A percentile compares a stretch with the other conserved stretches of the same genome.
Conservation (phyloP, 1,140 invertebrate species). For the Steinernema feltiae region DNA sequence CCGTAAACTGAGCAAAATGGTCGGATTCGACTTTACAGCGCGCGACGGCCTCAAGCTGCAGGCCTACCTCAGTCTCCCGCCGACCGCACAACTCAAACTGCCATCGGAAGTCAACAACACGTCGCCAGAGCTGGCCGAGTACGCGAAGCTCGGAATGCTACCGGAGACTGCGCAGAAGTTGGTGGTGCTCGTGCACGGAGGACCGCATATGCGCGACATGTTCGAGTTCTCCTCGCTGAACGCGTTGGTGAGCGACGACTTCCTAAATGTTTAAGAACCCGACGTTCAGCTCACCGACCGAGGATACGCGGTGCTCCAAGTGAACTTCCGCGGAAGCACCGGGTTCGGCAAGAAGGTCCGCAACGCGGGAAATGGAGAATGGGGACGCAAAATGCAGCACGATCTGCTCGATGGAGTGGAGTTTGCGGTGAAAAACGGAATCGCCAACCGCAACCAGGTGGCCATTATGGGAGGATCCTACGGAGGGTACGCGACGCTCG, state of each 20-base stretch:
- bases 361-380: constrained; percentile 57
- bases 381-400: constrained; percentile 57
- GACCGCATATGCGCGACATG: constrained; percentile 54
- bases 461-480: constrained; percentile 56
- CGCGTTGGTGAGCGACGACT: no score
- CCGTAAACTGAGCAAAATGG: constrained; percentile 45
- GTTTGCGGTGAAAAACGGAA: constrained; percentile 50
- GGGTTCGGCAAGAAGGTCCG: constrained; percentile 55
- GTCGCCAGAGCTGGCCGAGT: background rate
- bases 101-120: background rate
- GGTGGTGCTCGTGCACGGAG: constrained; percentile 54
- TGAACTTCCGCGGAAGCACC: constrained; percentile 54
- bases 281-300: constrained; percentile 54
- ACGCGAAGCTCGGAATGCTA: constrained; percentile 48
- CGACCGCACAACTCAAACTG: constrained; percentile 26
- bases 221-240: constrained; percentile 53
- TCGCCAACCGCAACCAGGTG: constrained; percentile 42
- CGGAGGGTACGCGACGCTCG: constrained; percentile 56
- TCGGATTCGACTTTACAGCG: constrained; percentile 55
- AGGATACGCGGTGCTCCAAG: constrained; percentile 53
- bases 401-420: constrained; percentile 56
- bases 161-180: constrained; percentile 51
- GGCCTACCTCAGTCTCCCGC: constrained; percentile 54
- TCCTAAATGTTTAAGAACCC: no score
- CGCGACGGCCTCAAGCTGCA: constrained; percentile 51